Evolutionary conservation across 2,888 invertebrate species (phyloP), one percentile per base, ranked within the genome.

Genomic region (Hemistola chrysoprasaria): DNA sequence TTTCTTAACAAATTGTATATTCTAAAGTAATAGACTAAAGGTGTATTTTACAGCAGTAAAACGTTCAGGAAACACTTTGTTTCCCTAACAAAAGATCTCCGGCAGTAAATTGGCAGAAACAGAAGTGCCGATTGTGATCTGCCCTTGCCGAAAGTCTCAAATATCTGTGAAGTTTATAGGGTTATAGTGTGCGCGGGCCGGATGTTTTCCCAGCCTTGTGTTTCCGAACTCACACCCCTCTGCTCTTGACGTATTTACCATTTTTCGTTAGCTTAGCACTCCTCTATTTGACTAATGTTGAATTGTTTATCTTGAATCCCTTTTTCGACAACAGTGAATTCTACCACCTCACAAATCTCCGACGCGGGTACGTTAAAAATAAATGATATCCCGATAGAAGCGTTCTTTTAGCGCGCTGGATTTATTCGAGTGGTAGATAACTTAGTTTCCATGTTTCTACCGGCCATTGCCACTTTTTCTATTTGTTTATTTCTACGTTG

Each of bases 361-460:
- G 36, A 4, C 16, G 57, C 42, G 58, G 53, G 52, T 56, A 45
- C 50, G 58, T 67, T 61, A 60, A 63, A 66, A 73, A 66, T 67
- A 67, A 71, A 73, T 61, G 55, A 57, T 59, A 52, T 61, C 47
- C 51, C 60, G 53, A 61, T 59, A 52, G 60, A 52, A 44, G 41
- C 37, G 55, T 56, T 54, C 38, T 58, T 62, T 58, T 63, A 57
- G 48, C 55, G 49, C 54, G 40, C 55, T 51, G 63, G 65, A 68
- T 74, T 74, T 73, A 70, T 72, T 66, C 58, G 61, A 59, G 51
- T 54, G 58, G 56, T 62, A 57, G 61, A 53, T 69, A 68, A 67
- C 64, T 63, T 62, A 56, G 63, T 67, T 71, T 60, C 53, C 48
- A 58, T 60, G 61, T 67, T 62, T 62, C 53, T 59, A 53, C 45